These are phyloP conservation scores for Temnothorax curvispinosus DNA, from an alignment of 1,140 invertebrate species.

Conservation along the genomic window DNA sequence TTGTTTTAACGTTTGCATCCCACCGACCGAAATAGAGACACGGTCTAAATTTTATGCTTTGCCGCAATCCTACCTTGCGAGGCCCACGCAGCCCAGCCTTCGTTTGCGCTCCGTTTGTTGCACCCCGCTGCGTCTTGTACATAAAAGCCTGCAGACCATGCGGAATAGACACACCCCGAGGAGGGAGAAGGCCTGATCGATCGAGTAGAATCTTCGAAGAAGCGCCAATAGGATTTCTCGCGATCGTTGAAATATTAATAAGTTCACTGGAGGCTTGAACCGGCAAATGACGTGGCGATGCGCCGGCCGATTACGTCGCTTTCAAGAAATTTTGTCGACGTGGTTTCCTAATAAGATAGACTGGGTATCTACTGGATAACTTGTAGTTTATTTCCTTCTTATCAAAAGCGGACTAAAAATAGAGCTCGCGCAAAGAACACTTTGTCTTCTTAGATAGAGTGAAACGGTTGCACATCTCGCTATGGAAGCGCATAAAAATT, in stretches of 20 bases:
- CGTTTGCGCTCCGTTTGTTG: conserved; percentile 8
- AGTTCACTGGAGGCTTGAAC: neutral
- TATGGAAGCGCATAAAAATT: neutral
- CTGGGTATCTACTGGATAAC: too few species aligned
- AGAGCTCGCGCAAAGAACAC: neutral
- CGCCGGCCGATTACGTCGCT: neutral
- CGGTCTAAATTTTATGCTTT: conserved; percentile 7
- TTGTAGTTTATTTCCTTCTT: neutral
- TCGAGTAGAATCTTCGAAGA: neutral
- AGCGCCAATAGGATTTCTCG: neutral
- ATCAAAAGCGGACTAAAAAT: neutral
- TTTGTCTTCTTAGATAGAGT: neutral
- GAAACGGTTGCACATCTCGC: neutral
- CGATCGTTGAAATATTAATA: neutral
- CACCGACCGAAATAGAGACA: conserved; percentile 18
- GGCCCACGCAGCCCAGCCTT: neutral
- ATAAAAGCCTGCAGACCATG: neutral
- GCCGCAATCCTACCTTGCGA: neutral
- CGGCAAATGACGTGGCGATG: conserved; percentile 16
- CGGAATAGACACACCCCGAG: neutral
- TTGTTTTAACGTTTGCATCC: conserved; percentile 1
- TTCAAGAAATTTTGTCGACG: neutral
- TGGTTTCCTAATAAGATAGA: conserved; percentile 6
- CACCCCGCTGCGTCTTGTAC: conserved; percentile 3
- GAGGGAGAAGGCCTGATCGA: neutral